Evolutionary conservation across 2,113 vertebrate genomes (phyloP).

Genomic region (Oncorhynchus clarkii): DNA sequence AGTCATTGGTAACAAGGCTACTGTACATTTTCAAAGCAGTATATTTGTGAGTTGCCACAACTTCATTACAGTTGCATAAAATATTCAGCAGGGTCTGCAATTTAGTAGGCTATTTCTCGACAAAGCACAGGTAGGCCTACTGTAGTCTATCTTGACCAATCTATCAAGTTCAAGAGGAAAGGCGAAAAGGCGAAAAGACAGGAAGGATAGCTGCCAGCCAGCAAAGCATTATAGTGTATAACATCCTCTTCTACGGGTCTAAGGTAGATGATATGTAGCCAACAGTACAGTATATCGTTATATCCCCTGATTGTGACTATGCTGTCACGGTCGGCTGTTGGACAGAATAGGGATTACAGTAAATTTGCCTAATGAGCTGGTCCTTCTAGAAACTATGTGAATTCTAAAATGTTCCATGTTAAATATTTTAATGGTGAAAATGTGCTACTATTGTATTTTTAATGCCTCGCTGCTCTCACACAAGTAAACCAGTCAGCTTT

Average conservation of each 20-base stretch:
- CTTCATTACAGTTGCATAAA: too few species aligned
- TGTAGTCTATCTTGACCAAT: too few species aligned
- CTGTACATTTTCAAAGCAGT: not conserved
- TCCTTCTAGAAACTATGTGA: not conserved
- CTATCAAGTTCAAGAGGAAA: too few species aligned
- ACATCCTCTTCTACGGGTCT: not conserved
- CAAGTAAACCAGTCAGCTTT: slow-evolving; percentile 57
- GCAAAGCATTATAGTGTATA: not conserved
- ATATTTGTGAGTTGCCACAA: too few species aligned
- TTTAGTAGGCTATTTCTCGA: not conserved
- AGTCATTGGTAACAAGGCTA: not conserved
- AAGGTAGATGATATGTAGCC: not conserved
- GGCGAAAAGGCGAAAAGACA: too few species aligned
- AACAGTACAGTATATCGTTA: not conserved
- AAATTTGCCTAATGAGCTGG: slow-evolving; percentile 22
- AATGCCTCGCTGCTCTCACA: slow-evolving; percentile 48
- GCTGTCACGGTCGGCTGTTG: not conserved
- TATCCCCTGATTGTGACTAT: not conserved
- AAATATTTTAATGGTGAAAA: slow-evolving; percentile 34
- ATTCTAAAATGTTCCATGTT: slow-evolving; percentile 29
- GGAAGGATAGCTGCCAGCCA: not conserved
- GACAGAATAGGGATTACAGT: slow-evolving; percentile 10
- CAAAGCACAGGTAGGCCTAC: not conserved
- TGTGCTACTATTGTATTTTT: slow-evolving; percentile 55
- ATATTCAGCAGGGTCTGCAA: not conserved